A percentile compares a stretch with the other conserved stretches of the same genome.
phyloP scores from a whole-genome alignment of 2,888 invertebrate species.

The Dimorphilus gyrociliatus region DNA sequence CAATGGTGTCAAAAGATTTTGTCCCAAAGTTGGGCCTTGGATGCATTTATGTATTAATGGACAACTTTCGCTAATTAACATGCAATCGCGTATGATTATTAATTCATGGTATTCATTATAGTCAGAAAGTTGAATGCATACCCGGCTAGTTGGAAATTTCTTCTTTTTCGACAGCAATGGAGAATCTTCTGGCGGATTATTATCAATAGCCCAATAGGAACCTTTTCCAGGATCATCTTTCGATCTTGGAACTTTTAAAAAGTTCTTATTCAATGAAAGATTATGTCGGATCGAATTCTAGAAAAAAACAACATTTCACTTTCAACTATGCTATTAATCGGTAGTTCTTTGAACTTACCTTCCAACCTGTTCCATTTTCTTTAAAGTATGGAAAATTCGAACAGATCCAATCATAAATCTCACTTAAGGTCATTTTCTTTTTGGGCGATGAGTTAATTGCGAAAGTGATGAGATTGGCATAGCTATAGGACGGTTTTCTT shows the following conservation, averaged over 20 bases:
- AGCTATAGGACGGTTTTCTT: constrained; percentile 45
- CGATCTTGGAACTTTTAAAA: constrained; percentile 53
- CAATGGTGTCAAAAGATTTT: no score
- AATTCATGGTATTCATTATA: neutral
- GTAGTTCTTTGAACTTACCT: constrained; percentile 39
- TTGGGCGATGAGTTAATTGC: constrained; percentile 50
- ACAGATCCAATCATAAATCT: constrained; percentile 56
- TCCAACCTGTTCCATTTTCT: constrained; percentile 53
- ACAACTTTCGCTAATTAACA: no score
- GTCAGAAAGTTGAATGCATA: constrained; percentile 8
- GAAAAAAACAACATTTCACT: constrained; percentile 19
- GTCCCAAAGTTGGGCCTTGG: no score
- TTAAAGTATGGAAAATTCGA: constrained; percentile 55
- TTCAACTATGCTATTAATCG: neutral
- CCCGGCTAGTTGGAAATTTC: constrained; percentile 16
- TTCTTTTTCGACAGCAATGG: constrained; percentile 20
- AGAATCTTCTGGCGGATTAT: constrained; percentile 32
- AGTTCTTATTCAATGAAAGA: constrained; percentile 54
- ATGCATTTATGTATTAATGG: no score
- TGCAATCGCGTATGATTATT: no score
- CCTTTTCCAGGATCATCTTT: constrained; percentile 57
- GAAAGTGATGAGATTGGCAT: constrained; percentile 52
- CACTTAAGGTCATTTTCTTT: constrained; percentile 55
- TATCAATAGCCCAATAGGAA: constrained; percentile 41
- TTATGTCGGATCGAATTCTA: constrained; percentile 58